Evolutionary conservation across 2,888 invertebrate species (phyloP), one percentile per base, ranked within the genome.

Genomic region (Rhamphomyia laevipes): DNA sequence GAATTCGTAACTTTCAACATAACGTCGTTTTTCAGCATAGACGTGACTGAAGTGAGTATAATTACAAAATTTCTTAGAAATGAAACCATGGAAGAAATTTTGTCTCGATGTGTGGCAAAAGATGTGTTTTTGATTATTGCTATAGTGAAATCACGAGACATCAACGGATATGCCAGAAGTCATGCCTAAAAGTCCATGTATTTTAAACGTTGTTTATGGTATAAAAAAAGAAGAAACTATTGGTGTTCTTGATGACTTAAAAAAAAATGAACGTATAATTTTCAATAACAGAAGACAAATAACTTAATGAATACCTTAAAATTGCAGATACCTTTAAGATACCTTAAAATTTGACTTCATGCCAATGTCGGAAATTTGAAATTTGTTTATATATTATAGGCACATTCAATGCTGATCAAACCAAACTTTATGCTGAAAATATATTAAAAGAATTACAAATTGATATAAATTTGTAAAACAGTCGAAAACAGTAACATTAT

Each of bases 311-410:
- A n/a, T n/a, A n/a, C n/a, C n/a, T n/a, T n/a, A n/a, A n/a, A n/a
- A n/a, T n/a, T n/a, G n/a, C n/a, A n/a, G n/a, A n/a, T n/a, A n/a
- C n/a, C n/a, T n/a, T n/a, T n/a, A n/a, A n/a, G n/a, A n/a, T n/a
- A 42, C 42, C 42, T 42, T n/a, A 42, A 42, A 17, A n/a, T 42
- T 42, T 42, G 5, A 42, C 42, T 42, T 42, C 42, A 42, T 42
- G 42, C 42, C n/a, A 6, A 23, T 42, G 42, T 42, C 10, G 30
- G 30, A 30, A 30, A 30, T 30, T 30, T 30, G 30, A 30, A 30
- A 30, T 43, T 43, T 43, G 27, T 21, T 13, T 43, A 21, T 27
- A n/a, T n/a, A 43, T 43, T 13, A 43, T 12, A 43, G 41, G 41
- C 21, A 12, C 41, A 41, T 43, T 17, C 43, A 43, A 27, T 43